Percentiles rank a stretch among this genome's conserved stretches.
Evolutionary conservation across 2,888 invertebrate genomes (phyloP).

Genomic region (Octonoba sinensis): DNA sequence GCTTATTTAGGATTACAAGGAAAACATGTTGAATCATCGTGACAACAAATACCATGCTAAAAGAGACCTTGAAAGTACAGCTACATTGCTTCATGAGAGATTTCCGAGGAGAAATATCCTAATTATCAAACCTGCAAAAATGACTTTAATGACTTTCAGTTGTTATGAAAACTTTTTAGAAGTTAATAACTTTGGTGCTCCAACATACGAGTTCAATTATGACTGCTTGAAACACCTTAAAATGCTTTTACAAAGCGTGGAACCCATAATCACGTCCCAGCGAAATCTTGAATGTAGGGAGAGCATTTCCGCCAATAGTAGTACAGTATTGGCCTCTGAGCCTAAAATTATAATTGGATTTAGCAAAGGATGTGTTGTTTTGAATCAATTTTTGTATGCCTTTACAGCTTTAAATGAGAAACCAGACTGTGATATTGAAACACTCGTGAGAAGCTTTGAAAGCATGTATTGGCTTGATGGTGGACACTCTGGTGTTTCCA

Average conservation of each 20-base stretch:
- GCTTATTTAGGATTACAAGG: conserved; percentile 82
- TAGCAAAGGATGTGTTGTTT: conserved; percentile 93
- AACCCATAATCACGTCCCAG: not conserved
- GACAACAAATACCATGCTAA: conserved; percentile 82
- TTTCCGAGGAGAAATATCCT: conserved; percentile 75
- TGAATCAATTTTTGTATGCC: conserved; percentile 89
- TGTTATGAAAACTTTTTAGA: conserved; percentile 91
- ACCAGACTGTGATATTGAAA: conserved; percentile 66
- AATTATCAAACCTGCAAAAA: conserved; percentile 74
- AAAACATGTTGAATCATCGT: conserved; percentile 83
- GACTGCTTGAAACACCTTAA: conserved; percentile 82
- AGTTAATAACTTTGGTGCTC: conserved; percentile 82
- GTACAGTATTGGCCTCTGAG: not conserved
- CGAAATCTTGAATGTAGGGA: not conserved
- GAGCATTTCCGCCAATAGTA: not conserved
- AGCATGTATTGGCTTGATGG: conserved; percentile 92
- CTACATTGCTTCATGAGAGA: conserved; percentile 77
- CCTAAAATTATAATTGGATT: conserved; percentile 79
- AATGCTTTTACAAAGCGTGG: conserved; percentile 72
- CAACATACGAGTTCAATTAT: conserved; percentile 82
- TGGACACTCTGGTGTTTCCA: conserved; percentile 88
- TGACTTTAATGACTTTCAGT: conserved; percentile 86
- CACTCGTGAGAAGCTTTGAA: conserved; percentile 74
- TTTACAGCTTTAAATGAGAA: conserved; percentile 60
- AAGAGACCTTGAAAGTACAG: conserved; percentile 87